phyloP scores from a whole-genome alignment of 2,888 invertebrate genomes.

The Morpho achilles region DNA sequence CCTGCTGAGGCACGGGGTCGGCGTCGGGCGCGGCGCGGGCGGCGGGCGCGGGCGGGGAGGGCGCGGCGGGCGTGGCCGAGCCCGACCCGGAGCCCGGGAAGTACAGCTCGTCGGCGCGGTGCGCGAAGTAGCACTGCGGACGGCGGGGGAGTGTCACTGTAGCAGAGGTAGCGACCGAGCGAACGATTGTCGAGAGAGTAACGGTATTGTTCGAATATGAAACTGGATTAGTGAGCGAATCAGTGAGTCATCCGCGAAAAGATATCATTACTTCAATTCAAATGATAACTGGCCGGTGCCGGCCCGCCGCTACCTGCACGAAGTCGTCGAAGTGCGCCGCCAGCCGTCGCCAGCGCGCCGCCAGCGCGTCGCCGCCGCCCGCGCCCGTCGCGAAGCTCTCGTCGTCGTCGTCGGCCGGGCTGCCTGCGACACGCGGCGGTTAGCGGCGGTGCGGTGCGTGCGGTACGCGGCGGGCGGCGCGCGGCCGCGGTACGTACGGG shows the following conservation, averaged over 20 bases:
- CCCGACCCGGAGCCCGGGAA: slow-evolving; percentile 65
- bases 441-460: too few species aligned
- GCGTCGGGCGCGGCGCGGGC: slow-evolving; percentile 24
- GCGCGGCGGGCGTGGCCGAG: slow-evolving; percentile 27
- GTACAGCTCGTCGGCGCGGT: slow-evolving; percentile 85
- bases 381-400: slow-evolving; percentile 53
- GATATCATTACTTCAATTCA: too few species aligned
- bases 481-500: neutral
- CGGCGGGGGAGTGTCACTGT: too few species aligned
- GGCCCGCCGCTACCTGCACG: slow-evolving; percentile 63
- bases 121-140: slow-evolving; percentile 87
- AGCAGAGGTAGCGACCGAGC: neutral
- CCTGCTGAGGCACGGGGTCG: slow-evolving; percentile 31
- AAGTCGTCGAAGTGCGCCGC: slow-evolving; percentile 94
- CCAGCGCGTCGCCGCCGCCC: slow-evolving; percentile 70
- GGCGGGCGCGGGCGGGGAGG: slow-evolving; percentile 15
- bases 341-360: slow-evolving; percentile 86
- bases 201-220: too few species aligned
- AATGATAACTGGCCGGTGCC: too few species aligned
- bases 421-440: slow-evolving; percentile 50
- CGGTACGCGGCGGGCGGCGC: neutral
- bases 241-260: too few species aligned
- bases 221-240: too few species aligned
- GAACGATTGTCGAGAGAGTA: too few species aligned
- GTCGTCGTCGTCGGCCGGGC: slow-evolving; percentile 39